Evolutionary conservation across 2,888 invertebrate genomes (phyloP).

Genomic region (Caenorhabditis wallacei): DNA sequence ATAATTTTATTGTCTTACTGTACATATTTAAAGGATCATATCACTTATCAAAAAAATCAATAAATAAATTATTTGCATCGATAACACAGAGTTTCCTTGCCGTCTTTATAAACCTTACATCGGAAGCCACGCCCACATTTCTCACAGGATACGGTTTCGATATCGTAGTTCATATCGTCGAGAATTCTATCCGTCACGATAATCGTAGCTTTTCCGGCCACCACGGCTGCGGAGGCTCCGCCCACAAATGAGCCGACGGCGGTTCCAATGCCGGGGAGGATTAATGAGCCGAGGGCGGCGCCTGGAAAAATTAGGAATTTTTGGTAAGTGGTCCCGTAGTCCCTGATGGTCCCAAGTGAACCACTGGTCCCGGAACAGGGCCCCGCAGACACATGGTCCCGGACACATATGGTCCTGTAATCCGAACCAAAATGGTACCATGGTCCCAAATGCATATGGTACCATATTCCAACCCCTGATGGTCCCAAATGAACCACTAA

Average conservation of each 20-base stretch:
- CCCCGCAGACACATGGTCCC: too few species aligned
- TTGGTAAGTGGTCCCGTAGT: too few species aligned
- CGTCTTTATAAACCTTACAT: constrained; percentile 42
- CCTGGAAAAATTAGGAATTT: too few species aligned
- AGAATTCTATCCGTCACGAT: constrained; percentile 41
- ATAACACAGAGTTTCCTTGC: constrained; percentile 34
- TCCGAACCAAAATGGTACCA: too few species aligned
- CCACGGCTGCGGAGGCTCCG: constrained; percentile 33
- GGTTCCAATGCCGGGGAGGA: constrained; percentile 46
- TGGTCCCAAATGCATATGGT: too few species aligned
- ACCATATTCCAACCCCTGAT: too few species aligned
- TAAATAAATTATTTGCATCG: constrained; percentile 28
- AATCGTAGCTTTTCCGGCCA: constrained; percentile 38
- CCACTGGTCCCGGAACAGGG: too few species aligned
- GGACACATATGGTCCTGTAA: too few species aligned
- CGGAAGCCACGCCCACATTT: constrained; percentile 51
- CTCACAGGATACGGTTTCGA: constrained; percentile 54
- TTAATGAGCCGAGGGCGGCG: constrained; percentile 35
- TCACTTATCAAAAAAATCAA: constrained; percentile 10
- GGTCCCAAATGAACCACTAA: too few species aligned
- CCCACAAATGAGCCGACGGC: constrained; percentile 43
- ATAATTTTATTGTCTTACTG: not conserved
- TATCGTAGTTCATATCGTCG: constrained; percentile 47
- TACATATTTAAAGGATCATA: constrained; percentile 6
- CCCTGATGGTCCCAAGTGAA: too few species aligned